phyloP scores from a whole-genome alignment of 2,113 vertebrate species.

The Ptychochromis oligacanthus region DNA sequence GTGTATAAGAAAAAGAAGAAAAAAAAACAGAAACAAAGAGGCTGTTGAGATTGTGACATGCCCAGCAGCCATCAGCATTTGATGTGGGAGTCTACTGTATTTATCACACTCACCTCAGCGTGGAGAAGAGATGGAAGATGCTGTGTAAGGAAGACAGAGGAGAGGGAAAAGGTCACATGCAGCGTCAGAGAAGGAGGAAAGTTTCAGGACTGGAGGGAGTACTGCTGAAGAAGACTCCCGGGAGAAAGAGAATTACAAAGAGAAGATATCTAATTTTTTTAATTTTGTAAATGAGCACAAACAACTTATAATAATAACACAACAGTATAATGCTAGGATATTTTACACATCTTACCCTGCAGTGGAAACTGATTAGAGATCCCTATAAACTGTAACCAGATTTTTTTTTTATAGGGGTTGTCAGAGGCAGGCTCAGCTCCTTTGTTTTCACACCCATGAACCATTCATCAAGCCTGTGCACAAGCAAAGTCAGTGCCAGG shows the following conservation, averaged over 20 bases:
- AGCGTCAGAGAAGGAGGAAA: conserved; percentile 4
- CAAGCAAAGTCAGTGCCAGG: neutral
- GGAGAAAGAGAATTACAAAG: neutral
- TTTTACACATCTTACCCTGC: neutral
- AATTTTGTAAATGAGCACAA: neutral
- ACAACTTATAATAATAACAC: neutral
- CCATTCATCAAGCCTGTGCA: neutral
- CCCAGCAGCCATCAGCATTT: conserved; percentile 7
- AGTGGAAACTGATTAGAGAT: neutral
- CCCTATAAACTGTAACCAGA: neutral
- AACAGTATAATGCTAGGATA: neutral
- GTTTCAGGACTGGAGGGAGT: neutral
- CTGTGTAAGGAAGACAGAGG: neutral
- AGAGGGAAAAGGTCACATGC: conserved; percentile 24
- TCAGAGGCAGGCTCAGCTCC: no score
- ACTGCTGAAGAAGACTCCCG: neutral
- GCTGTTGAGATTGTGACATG: conserved; percentile 5
- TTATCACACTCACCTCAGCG: conserved; percentile 10
- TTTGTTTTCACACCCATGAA: neutral
- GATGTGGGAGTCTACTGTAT: conserved; percentile 13
- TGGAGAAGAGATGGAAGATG: neutral
- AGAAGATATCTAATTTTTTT: neutral
- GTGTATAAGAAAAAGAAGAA: neutral
- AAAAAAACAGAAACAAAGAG: neutral
- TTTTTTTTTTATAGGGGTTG: no score